Evolutionary conservation across 2,888 invertebrate species (phyloP).

Genomic region (Brachypterus glaber): DNA sequence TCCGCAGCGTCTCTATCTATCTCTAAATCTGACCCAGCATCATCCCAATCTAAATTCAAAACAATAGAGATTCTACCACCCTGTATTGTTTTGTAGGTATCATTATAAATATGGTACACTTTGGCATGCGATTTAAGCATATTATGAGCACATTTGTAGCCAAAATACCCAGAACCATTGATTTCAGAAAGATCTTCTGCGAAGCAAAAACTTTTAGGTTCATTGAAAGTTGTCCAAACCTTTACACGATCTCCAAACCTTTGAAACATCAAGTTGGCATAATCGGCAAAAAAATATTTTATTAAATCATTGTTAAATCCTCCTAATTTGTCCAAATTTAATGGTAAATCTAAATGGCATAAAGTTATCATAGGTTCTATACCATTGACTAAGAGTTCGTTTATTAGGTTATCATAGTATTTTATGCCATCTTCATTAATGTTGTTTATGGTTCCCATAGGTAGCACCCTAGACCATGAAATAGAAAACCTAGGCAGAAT

Average conservation of each 20-base stretch:
- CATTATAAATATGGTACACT: conserved; percentile 52
- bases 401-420: conserved; percentile 65
- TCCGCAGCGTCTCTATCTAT: conserved; percentile 47
- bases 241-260: conserved; percentile 48
- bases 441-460: conserved; percentile 50
- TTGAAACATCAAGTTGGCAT: conserved; percentile 44
- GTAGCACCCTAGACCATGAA: conserved; percentile 37
- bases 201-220: conserved; percentile 31
- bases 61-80: conserved; percentile 36
- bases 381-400: conserved; percentile 53
- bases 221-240: conserved; percentile 59
- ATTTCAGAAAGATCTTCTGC: conserved; percentile 44
- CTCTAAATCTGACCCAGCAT: conserved; percentile 46
- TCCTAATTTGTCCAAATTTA: conserved; percentile 18
- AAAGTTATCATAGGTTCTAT: conserved; percentile 14
- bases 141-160: conserved; percentile 54
- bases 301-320: background rate
- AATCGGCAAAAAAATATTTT: conserved; percentile 40
- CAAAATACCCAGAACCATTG: conserved; percentile 45
- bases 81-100: conserved; percentile 39
- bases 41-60: conserved; percentile 50
- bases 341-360: conserved; percentile 26
- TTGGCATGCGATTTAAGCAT: conserved; percentile 57
- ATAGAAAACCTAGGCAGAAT: conserved; percentile 29
- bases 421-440: conserved; percentile 59